Evolutionary conservation across 2,113 vertebrate species (phyloP).

Genomic region (Willisornis vidua): DNA sequence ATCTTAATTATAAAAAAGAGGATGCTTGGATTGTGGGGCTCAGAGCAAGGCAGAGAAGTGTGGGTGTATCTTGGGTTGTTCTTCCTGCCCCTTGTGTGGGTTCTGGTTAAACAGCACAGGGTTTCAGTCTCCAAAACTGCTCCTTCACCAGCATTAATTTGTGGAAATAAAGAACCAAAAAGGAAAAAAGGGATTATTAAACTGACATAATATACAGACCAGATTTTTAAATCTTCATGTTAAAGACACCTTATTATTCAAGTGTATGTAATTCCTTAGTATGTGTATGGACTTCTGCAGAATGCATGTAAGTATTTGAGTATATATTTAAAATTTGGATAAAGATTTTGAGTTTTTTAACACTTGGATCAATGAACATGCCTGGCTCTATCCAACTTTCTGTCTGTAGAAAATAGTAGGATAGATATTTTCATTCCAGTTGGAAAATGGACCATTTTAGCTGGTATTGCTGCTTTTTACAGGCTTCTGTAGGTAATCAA

Average conservation of each 20-base stretch:
- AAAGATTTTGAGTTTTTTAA: neutral
- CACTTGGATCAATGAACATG: neutral
- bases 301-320: fast-evolving
- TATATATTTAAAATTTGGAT: neutral
- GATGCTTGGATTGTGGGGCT: neutral
- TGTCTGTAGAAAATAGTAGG: neutral
- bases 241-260: neutral
- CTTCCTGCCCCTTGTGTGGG: neutral
- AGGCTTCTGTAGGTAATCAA: neutral
- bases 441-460: neutral
- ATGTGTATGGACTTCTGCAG: fast-evolving
- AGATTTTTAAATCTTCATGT: neutral
- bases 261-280: neutral
- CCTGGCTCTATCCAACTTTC: neutral
- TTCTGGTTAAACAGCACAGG: neutral
- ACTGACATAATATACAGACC: neutral
- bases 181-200: neutral
- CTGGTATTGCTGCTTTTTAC: neutral
- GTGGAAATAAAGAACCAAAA: neutral
- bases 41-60: neutral
- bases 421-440: neutral
- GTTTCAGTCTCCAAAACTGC: neutral
- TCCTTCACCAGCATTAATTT: neutral
- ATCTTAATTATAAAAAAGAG: neutral
- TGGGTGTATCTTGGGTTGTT: neutral